Evolutionary conservation across 2,113 vertebrate species (phyloP).

Genomic region (Archocentrus centrarchus): DNA sequence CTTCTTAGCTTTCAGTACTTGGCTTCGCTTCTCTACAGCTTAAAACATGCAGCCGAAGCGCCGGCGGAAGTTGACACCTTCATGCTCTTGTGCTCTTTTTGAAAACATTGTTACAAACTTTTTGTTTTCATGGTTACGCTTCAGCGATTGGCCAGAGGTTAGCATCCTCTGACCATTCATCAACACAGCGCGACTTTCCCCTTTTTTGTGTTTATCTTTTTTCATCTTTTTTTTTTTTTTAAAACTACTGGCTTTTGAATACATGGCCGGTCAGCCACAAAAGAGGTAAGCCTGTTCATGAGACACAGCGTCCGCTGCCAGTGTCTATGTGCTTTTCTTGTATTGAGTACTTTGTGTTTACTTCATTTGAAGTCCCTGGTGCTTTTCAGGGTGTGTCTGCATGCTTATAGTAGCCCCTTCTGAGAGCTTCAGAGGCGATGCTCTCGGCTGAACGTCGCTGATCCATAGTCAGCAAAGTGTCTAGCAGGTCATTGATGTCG

Average conservation of each 20-base stretch:
- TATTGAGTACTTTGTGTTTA: conserved; percentile 31
- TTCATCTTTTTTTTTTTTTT: neutral
- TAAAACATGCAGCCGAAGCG: conserved; percentile 2
- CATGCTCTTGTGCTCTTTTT: conserved; percentile 10
- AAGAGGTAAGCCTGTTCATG: conserved; percentile 66
- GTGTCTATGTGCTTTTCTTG: conserved; percentile 57
- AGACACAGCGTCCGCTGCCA: conserved; percentile 44
- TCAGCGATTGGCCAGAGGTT: conserved; percentile 40
- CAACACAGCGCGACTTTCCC: conserved; percentile 41
- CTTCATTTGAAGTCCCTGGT: neutral
- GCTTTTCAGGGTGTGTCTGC: conserved; percentile 58
- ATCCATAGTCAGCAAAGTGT: conserved; percentile 78
- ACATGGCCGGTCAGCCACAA: conserved; percentile 45
- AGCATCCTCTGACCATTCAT: conserved; percentile 19
- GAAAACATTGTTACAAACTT: neutral
- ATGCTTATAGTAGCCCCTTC: conserved; percentile 78
- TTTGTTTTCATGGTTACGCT: conserved; percentile 19
- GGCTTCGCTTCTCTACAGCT: conserved; percentile 27
- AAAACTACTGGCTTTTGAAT: conserved; percentile 69
- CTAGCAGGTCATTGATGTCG: conserved; percentile 81
- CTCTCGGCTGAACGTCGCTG: conserved; percentile 81
- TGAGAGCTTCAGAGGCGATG: conserved; percentile 76
- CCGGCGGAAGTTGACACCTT: conserved; percentile 25
- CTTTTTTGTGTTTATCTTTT: conserved; percentile 41
- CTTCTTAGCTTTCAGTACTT: conserved; percentile 61